Conservation (phyloP, 2,888 invertebrate genomes). For the Spicauda simplicius region DNA sequence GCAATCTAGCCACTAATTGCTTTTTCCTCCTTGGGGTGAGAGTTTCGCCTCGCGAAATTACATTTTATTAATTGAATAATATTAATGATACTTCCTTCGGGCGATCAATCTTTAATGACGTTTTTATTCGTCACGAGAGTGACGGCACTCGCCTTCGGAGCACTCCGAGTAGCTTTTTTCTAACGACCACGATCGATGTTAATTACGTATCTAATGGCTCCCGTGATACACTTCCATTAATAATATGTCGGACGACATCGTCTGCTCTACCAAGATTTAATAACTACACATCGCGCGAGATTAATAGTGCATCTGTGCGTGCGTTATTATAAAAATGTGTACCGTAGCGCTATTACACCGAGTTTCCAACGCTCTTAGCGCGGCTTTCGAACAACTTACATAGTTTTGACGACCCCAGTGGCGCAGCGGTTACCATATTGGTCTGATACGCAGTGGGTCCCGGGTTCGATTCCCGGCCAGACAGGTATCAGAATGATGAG, state of each 20-base stretch:
- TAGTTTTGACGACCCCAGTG: too few species aligned
- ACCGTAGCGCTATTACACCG: constrained; percentile 48
- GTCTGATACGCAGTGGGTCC: too few species aligned
- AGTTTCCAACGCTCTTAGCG: constrained; percentile 41
- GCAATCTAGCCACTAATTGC: constrained; percentile 85
- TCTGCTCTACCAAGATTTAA: constrained; percentile 76
- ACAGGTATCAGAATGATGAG: too few species aligned
- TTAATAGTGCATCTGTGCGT: constrained; percentile 78
- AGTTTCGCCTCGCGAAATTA: constrained; percentile 79
- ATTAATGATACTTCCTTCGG: constrained; percentile 82
- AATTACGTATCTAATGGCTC: constrained; percentile 83
- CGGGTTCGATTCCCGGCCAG: too few species aligned
- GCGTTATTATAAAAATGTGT: constrained; percentile 72
- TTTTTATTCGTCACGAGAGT: constrained; percentile 77
- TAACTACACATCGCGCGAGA: constrained; percentile 74
- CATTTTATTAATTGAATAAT: constrained; percentile 85
- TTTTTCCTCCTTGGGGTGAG: constrained; percentile 82
- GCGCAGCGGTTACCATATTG: too few species aligned
- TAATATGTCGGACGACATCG: constrained; percentile 75
- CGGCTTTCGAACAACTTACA: constrained; percentile 38
- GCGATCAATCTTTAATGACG: constrained; percentile 83
- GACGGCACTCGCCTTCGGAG: constrained; percentile 62
- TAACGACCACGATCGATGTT: constrained; percentile 73
- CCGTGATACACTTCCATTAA: constrained; percentile 85
- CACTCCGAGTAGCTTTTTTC: constrained; percentile 64